phyloP scores from a whole-genome alignment of 2,797 vertebrate species.

The Periophthalmus magnuspinnatus region DNA sequence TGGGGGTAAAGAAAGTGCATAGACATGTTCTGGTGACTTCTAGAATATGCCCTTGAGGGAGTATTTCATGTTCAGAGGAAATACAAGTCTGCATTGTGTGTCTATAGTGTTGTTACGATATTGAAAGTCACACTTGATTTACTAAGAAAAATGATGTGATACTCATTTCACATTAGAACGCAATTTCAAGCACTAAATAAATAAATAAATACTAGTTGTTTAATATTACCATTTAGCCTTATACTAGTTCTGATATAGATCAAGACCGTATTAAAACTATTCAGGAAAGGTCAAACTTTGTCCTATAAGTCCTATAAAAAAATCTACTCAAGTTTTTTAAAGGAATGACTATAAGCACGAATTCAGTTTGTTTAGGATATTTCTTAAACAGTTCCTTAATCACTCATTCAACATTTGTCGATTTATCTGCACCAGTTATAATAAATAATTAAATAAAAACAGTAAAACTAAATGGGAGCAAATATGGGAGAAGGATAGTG shows the following conservation, averaged over 20 bases:
- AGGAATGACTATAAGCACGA: too few species aligned
- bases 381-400: not conserved
- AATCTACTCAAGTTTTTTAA: too few species aligned
- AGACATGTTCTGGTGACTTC: slow-evolving; percentile 68
- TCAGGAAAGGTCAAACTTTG: too few species aligned
- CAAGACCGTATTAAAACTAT: too few species aligned
- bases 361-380: too few species aligned
- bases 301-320: too few species aligned
- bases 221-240: too few species aligned
- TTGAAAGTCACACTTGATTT: not conserved
- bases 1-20: slow-evolving; percentile 57
- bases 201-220: too few species aligned
- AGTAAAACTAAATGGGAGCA: not conserved
- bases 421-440: slow-evolving; percentile 3
- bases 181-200: too few species aligned
- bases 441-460: not conserved
- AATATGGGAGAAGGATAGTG: slow-evolving; percentile 8
- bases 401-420: not conserved
- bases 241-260: too few species aligned
- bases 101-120: not conserved
- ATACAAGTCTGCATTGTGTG: not conserved
- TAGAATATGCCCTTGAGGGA: slow-evolving; percentile 51
- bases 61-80: slow-evolving; percentile 40
- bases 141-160: too few species aligned
- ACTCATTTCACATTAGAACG: too few species aligned